A percentile compares a stretch with the other conserved stretches of the same genome.
Evolutionary conservation across 2,888 invertebrate species (phyloP).

Genomic region (Cephus nigrinus): DNA sequence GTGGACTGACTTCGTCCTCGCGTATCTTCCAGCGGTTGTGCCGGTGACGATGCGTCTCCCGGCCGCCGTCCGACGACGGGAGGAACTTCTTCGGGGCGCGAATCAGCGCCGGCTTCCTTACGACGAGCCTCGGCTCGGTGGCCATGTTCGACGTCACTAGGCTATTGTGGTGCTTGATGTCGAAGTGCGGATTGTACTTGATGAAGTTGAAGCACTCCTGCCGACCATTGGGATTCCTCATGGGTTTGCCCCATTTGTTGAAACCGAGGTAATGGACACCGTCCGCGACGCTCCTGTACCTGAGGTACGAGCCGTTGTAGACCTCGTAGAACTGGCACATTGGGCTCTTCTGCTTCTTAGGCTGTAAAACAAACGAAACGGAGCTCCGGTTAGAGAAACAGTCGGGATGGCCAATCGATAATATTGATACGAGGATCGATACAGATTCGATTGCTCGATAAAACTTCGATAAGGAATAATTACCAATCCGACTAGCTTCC

Average conservation of each 20-base stretch:
- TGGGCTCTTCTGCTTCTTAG: conserved; percentile 71
- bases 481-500: conserved; percentile 79
- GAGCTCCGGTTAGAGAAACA: not conserved
- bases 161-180: conserved; percentile 73
- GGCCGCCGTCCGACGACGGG: conserved; percentile 39
- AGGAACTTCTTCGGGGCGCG: conserved; percentile 49
- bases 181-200: conserved; percentile 73
- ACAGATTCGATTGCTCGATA: not conserved
- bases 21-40: conserved; percentile 59
- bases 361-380: conserved; percentile 56
- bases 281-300: conserved; percentile 73
- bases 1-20: conserved; percentile 43
- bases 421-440: not conserved
- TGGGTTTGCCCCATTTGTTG: conserved; percentile 72
- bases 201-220: conserved; percentile 75
- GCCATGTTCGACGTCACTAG: conserved; percentile 68
- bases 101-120: conserved; percentile 65
- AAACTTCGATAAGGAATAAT: conserved; percentile 36
- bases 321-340: conserved; percentile 76
- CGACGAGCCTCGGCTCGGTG: conserved; percentile 43
- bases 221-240: conserved; percentile 64
- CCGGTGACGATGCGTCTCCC: conserved; percentile 58
- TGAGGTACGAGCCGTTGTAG: conserved; percentile 73
- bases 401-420: not conserved
- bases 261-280: conserved; percentile 74